A percentile compares a stretch with the other conserved stretches of the same genome.
These are phyloP conservation scores for Blomia tropicalis DNA, from an alignment of 2,888 invertebrate genomes.

Conservation along the genomic window DNA sequence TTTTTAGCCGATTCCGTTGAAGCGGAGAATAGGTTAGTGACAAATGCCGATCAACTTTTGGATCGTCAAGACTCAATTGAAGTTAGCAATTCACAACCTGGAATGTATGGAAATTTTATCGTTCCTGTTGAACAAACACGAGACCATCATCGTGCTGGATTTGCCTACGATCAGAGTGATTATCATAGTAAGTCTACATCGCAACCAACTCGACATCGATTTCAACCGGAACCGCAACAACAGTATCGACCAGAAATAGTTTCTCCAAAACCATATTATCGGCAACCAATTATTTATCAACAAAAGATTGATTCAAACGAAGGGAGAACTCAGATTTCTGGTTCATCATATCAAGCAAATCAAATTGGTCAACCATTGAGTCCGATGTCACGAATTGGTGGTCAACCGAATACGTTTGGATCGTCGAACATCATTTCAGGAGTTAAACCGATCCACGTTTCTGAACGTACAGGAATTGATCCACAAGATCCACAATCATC, in stretches of 20 bases:
- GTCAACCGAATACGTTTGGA: not conserved
- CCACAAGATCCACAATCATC: too few species aligned
- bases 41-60: not conserved
- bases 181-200: not conserved
- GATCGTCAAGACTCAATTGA: constrained; percentile 14
- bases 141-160: constrained; percentile 25
- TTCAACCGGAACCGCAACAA: not conserved
- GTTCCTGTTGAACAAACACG: constrained; percentile 4
- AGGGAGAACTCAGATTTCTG: too few species aligned
- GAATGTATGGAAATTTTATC: not conserved
- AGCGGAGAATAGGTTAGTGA: too few species aligned
- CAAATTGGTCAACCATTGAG: too few species aligned
- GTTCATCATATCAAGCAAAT: too few species aligned
- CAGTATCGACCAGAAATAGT: not conserved
- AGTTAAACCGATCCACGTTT: too few species aligned
- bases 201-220: not conserved
- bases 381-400: too few species aligned
- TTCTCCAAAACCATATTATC: not conserved
- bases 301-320: too few species aligned
- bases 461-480: too few species aligned
- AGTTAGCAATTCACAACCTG: constrained; percentile 1
- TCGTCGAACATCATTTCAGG: not conserved
- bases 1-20: too few species aligned
- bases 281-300: too few species aligned
- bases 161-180: constrained; percentile 11